phyloP scores from a whole-genome alignment of 2,113 vertebrate genomes.

The Sigmodon hispidus region DNA sequence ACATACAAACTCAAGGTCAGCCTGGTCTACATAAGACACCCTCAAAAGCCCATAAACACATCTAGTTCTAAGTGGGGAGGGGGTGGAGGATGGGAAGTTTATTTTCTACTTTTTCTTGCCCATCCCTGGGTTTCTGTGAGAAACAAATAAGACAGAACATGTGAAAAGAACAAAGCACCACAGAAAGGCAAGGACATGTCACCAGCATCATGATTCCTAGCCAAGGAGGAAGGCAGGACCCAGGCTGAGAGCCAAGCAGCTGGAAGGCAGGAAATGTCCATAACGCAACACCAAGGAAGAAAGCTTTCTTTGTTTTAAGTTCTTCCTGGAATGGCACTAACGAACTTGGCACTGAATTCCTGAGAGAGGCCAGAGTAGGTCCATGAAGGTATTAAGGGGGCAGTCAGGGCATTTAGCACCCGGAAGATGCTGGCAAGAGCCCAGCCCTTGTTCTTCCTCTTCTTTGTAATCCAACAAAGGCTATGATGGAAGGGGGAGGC shows the following conservation, averaged over 20 bases:
- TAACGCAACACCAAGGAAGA: slow-evolving; percentile 66
- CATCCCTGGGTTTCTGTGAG: slow-evolving; percentile 16
- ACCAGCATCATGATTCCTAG: slow-evolving; percentile 54
- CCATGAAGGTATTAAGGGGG: slow-evolving; percentile 45
- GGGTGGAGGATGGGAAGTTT: background rate
- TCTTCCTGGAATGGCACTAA: slow-evolving; percentile 54
- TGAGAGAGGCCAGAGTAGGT: slow-evolving; percentile 42
- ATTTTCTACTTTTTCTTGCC: background rate
- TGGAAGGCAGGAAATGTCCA: slow-evolving; percentile 64
- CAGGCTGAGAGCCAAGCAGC: slow-evolving; percentile 58
- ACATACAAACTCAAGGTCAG: background rate
- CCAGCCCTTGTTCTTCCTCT: background rate
- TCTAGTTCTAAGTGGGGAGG: background rate
- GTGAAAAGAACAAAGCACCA: slow-evolving; percentile 57
- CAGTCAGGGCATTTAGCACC: slow-evolving; percentile 38
- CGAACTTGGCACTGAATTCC: slow-evolving; percentile 47
- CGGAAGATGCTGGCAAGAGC: slow-evolving; percentile 31
- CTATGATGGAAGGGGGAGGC: background rate
- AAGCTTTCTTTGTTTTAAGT: slow-evolving; percentile 69
- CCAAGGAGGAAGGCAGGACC: slow-evolving; percentile 46
- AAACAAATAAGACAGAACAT: slow-evolving; percentile 22
- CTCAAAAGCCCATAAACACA: background rate
- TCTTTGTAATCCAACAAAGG: slow-evolving; percentile 55
- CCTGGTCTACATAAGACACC: background rate
- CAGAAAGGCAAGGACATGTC: slow-evolving; percentile 56